Conservation (phyloP, 1,140 invertebrate species). For the Scaptodrosophila lebanonensis region DNA sequence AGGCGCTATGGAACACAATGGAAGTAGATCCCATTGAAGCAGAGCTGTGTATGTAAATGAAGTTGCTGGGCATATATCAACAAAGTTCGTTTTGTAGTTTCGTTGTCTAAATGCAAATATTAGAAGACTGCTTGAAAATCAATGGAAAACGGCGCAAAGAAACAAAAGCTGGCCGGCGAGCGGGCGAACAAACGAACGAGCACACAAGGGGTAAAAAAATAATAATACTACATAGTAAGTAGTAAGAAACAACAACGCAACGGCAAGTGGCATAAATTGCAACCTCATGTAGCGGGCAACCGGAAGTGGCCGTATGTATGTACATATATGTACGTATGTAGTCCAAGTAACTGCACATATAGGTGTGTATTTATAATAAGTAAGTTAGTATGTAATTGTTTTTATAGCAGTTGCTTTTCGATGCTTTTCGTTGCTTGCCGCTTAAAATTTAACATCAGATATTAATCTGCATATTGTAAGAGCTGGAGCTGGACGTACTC, state of each 20-base stretch:
- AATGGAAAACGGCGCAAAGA: no score
- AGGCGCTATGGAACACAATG: no score
- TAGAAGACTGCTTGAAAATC: no score
- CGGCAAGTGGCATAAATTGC: constrained; percentile 69
- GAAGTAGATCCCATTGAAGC: no score
- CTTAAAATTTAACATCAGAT: constrained; percentile 48
- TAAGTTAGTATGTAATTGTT: constrained; percentile 40
- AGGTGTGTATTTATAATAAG: constrained; percentile 52
- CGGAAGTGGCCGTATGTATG: constrained; percentile 26
- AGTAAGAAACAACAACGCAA: no score
- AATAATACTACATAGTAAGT: constrained; percentile 54
- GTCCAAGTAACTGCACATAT: no score
- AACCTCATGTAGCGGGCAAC: constrained; percentile 60
- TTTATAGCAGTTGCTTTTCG: constrained; percentile 7
- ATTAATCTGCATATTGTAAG: constrained; percentile 57
- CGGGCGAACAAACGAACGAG: no score
- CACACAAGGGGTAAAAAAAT: constrained; percentile 68
- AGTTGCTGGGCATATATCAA: no score
- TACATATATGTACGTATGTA: not conserved
- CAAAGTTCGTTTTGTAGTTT: no score
- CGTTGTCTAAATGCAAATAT: no score
- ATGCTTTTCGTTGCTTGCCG: constrained; percentile 18
- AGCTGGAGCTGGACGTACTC: constrained; percentile 43
- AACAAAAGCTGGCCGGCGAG: no score
- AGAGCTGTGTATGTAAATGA: no score